Conservation (phyloP, 2,888 invertebrate genomes). For the Digitonthophagus gazella region DNA sequence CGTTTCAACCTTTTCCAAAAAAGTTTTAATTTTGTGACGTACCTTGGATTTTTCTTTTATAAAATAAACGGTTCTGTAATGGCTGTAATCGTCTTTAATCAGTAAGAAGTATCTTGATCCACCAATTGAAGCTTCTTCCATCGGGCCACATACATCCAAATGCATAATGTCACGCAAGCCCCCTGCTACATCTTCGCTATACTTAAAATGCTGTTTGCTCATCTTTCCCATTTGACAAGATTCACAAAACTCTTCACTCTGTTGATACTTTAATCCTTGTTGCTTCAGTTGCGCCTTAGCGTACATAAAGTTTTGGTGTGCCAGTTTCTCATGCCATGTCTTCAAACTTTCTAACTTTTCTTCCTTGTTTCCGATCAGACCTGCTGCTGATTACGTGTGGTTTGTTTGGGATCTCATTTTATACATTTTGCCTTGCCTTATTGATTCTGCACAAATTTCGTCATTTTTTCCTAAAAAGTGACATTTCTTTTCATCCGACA, state of each 20-base stretch:
- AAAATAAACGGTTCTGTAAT: conserved; percentile 29
- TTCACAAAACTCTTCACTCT: conserved; percentile 11
- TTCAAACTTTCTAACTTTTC: conserved; percentile 1
- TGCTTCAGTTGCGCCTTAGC: conserved; percentile 13
- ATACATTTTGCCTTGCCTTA: conserved; percentile 1
- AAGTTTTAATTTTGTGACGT: conserved; percentile 30
- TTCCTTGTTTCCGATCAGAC: not conserved
- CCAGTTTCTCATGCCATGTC: conserved; percentile 22
- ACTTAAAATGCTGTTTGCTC: not conserved
- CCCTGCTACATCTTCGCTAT: not conserved
- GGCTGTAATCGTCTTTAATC: conserved; percentile 30
- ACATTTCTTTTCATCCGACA: conserved; percentile 23
- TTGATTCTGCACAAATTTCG: not conserved
- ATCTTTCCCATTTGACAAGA: conserved; percentile 18
- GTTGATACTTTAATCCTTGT: conserved; percentile 1
- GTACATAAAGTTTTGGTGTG: conserved; percentile 23
- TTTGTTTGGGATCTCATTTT: conserved; percentile 9
- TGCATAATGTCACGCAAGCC: conserved; percentile 13
- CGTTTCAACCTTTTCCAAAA: conserved; percentile 35
- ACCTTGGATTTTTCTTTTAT: conserved; percentile 34
- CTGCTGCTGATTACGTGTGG: not conserved
- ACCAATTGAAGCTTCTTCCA: not conserved
- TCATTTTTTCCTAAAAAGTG: conserved; percentile 6
- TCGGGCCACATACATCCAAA: conserved; percentile 15
- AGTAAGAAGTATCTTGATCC: conserved; percentile 20